Evolutionary conservation across 2,888 invertebrate species (phyloP).

Genomic region (Xanthia togata): DNA sequence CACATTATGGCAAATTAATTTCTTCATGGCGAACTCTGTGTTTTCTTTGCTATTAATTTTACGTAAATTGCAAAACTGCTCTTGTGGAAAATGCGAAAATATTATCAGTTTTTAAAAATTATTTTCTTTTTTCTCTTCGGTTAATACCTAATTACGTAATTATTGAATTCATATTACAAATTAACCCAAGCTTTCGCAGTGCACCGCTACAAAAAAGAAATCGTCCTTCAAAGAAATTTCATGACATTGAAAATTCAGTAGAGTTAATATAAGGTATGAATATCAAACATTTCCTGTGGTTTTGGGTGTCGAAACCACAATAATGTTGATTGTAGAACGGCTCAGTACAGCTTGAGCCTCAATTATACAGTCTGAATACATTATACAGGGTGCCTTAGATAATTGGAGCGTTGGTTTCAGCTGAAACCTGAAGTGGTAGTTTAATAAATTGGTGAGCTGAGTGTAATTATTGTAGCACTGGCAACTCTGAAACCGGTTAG

Average conservation of each 20-base stretch:
- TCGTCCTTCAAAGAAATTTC: background rate
- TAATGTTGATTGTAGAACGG: slow-evolving; percentile 46
- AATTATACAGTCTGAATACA: slow-evolving; percentile 53
- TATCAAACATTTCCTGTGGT: slow-evolving; percentile 10
- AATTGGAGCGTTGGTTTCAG: slow-evolving; percentile 54
- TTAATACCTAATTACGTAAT: background rate
- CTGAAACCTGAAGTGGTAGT: slow-evolving; percentile 33
- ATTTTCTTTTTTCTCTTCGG: background rate
- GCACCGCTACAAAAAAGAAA: background rate
- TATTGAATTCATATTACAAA: background rate
- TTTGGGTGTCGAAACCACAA: slow-evolving; percentile 31
- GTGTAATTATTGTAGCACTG: slow-evolving; percentile 7
- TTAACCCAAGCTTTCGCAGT: too few species aligned
- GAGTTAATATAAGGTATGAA: slow-evolving; percentile 6
- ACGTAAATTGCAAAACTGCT: slow-evolving; percentile 3
- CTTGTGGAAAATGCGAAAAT: background rate
- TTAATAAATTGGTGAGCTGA: slow-evolving; percentile 5
- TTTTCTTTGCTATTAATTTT: slow-evolving; percentile 27
- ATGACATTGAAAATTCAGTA: background rate
- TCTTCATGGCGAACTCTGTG: slow-evolving; percentile 26
- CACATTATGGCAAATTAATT: slow-evolving; percentile 46
- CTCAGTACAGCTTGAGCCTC: slow-evolving; percentile 17
- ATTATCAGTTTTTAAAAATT: background rate
- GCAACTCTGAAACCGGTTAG: background rate
- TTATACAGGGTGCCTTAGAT: slow-evolving; percentile 41